phyloP scores from a whole-genome alignment of 1,140 invertebrate genomes.

The Macrobrachium rosenbergii region DNA sequence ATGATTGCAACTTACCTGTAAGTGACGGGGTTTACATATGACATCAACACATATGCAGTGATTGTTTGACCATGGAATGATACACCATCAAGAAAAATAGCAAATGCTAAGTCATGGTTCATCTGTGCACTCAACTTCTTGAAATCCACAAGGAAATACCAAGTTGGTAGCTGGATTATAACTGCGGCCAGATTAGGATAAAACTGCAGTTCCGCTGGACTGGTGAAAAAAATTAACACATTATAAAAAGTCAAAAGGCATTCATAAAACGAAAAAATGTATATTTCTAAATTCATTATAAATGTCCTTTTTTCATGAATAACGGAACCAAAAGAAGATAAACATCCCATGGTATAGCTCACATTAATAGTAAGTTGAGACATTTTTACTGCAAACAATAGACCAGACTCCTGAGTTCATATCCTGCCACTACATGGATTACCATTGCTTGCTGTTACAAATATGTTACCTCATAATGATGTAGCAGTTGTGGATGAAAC shows the following conservation, averaged over 20 bases:
- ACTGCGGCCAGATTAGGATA: constrained; percentile 86
- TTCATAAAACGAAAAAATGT: background rate
- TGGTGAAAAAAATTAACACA: constrained; percentile 68
- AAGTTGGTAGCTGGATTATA: constrained; percentile 83
- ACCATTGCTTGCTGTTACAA: no score
- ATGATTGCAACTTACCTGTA: constrained; percentile 78
- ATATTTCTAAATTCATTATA: background rate
- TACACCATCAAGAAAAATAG: constrained; percentile 82
- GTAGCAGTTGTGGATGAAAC: no score
- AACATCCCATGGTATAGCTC: no score
- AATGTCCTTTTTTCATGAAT: no score
- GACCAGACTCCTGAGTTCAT: no score
- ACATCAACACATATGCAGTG: constrained; percentile 87
- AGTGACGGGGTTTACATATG: constrained; percentile 88
- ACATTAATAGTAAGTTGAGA: no score
- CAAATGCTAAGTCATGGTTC: constrained; percentile 75
- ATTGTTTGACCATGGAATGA: constrained; percentile 92
- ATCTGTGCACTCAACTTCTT: constrained; percentile 69
- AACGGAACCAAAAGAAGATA: no score
- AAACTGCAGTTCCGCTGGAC: constrained; percentile 88
- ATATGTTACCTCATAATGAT: no score
- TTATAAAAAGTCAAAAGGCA: constrained; percentile 47
- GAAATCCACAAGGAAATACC: constrained; percentile 80
- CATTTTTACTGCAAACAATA: no score
- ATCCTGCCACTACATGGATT: no score